These are phyloP conservation scores for Danio jaintianensis DNA, from an alignment of 2,797 vertebrate species.

Conservation along the genomic window DNA sequence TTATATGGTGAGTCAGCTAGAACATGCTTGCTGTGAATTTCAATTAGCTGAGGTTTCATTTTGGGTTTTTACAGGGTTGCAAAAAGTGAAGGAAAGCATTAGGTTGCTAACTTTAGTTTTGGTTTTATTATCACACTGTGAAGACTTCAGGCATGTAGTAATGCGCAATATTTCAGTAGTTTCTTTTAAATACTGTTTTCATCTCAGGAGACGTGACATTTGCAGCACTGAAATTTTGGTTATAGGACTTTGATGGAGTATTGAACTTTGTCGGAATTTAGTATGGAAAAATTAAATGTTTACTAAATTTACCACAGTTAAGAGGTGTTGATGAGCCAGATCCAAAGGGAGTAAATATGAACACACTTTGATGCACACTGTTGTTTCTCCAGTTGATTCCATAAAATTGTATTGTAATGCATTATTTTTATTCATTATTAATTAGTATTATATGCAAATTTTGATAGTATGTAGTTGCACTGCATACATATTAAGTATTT, in stretches of 20 bases:
- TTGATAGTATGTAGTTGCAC: no score
- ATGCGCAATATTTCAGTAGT: neutral
- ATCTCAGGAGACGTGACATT: neutral
- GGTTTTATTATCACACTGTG: neutral
- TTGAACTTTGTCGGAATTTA: neutral
- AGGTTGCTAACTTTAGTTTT: neutral
- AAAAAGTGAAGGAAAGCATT: slow-evolving; percentile 4
- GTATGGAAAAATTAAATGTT: neutral
- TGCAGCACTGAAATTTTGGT: neutral
- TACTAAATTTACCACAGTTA: neutral
- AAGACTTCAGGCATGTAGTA: neutral
- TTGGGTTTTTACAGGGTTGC: neutral
- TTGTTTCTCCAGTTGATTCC: neutral
- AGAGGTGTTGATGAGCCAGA: neutral
- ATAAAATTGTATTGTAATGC: neutral
- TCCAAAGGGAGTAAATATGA: neutral
- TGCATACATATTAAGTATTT: no score
- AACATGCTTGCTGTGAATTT: slow-evolving; percentile 21
- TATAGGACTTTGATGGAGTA: neutral
- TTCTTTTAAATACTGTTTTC: neutral
- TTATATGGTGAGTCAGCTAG: slow-evolving; percentile 3
- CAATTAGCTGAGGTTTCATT: slow-evolving; percentile 10
- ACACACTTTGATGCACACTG: neutral
- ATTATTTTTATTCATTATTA: no score
- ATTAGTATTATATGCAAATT: no score